Conservation (phyloP, 2,888 invertebrate genomes). For the Tipula confusa region DNA sequence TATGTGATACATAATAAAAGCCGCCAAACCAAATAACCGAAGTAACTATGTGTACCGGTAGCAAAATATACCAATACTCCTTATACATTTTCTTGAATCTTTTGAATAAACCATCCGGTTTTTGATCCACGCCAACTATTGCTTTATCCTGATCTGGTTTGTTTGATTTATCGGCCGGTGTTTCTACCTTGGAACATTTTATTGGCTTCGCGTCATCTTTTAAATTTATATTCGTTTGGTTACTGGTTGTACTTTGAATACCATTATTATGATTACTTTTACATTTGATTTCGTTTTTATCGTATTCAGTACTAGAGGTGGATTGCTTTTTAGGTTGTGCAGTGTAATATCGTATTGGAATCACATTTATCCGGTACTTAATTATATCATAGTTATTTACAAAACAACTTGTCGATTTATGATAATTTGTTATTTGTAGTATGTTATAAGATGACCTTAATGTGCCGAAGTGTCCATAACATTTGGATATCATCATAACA, state of each 20-base stretch:
- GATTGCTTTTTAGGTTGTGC: neutral
- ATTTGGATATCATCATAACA: neutral
- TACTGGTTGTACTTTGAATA: neutral
- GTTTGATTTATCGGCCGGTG: neutral
- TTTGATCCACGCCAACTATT: neutral
- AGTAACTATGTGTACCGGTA: constrained; percentile 88
- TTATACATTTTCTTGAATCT: constrained; percentile 88
- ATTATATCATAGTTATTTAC: neutral
- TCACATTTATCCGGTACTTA: neutral
- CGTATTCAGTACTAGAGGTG: neutral
- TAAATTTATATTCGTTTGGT: neutral
- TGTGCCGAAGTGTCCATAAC: neutral
- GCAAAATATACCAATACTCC: constrained; percentile 93
- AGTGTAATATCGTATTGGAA: neutral
- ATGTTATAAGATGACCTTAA: neutral
- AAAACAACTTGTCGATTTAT: neutral
- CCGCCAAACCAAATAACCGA: constrained; percentile 83
- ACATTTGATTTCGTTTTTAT: neutral
- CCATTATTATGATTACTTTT: neutral
- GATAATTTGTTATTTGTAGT: neutral
- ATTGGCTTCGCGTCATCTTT: neutral
- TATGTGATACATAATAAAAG: constrained; percentile 82
- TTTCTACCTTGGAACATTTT: neutral
- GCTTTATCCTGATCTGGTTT: constrained; percentile 48
- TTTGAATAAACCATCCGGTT: constrained; percentile 60